Evolutionary conservation across 92 coral and sea anemone species (phyloP), one percentile per base, ranked within the genome.

Genomic region (Epizoanthus illoricatus): DNA sequence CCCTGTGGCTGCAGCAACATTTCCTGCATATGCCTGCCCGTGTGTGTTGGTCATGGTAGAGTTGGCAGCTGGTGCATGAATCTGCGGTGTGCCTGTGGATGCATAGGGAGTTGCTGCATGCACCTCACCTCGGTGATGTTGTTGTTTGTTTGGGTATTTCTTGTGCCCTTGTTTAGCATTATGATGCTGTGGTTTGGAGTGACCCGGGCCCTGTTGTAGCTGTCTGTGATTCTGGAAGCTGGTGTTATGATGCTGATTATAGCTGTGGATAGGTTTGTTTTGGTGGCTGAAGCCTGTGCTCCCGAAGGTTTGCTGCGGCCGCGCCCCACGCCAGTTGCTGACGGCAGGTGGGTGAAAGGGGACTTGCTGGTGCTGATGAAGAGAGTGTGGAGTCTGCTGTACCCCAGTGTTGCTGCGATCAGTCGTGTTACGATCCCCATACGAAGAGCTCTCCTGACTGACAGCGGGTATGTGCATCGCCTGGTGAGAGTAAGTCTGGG

Each of bases 201-300:
- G 67, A 20, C 19, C n/a, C 16, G 82, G 21, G 6, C 82, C 71
- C 61, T 78, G 82, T 21, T 63, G 82, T 2, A 49, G 54, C 9
- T 63, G 82, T 45, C 82, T 78, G 82, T 45, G 47, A 58, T 41
- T 78, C 59, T 63, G 82, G 82, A 78, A 78, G 71, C 45, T 47
- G 36, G 71, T 78, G 19, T 41, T 78, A 17, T 78, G 82, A 63
- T 78, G 82, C 4, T 78, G 82, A 24, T 75, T 75, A 55, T 78
- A 78, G 5, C 47, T 12, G 21, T 78, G 82, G n/a, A 43, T 10
- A 21, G 82, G 9, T 64, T 78, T 78, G 61, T 20, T 78, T 62
- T 78, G 82, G 18, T 78, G 81, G 69, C 60, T 69, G 64, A 76
- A 78, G 71, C 54, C 49, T 0, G 82, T 21, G 71, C 61, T 78